Conservation (phyloP, 2,797 vertebrate genomes). For the Staurois parvus region DNA sequence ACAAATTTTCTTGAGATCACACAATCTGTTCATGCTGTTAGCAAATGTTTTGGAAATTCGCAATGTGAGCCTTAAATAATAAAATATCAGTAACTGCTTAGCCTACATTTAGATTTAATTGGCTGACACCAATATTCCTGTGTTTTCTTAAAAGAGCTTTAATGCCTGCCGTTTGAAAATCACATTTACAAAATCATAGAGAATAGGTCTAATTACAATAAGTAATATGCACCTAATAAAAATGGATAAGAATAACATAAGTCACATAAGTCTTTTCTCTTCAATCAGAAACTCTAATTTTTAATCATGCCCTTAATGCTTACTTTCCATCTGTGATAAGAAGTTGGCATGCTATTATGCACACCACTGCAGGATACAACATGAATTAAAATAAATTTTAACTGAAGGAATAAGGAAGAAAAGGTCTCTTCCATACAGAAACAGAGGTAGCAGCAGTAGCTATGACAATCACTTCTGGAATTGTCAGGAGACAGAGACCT, state of each 20-base stretch:
- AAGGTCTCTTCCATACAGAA: too few relatives aligned
- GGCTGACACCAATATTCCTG: background rate
- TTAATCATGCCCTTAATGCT: background rate
- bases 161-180: constrained; percentile 8
- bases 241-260: background rate
- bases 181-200: background rate
- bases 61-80: constrained; percentile 26
- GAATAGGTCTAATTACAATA: constrained; percentile 11
- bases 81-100: constrained; percentile 20
- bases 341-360: background rate
- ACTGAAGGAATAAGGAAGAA: too few relatives aligned
- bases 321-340: background rate
- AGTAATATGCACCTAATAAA: background rate
- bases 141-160: constrained; percentile 3
- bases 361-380: background rate
- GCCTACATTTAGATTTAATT: constrained; percentile 1
- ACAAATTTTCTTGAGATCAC: constrained; percentile 6
- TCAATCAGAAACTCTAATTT: background rate
- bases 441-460: too few relatives aligned
- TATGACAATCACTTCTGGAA: too few relatives aligned
- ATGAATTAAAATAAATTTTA: background rate
- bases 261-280: background rate
- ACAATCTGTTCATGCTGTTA: constrained; percentile 15
- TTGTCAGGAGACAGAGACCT: too few relatives aligned
- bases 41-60: constrained; percentile 1